Evolutionary conservation across 2,888 invertebrate species (phyloP).

Genomic region (Tachystola acroxantha): DNA sequence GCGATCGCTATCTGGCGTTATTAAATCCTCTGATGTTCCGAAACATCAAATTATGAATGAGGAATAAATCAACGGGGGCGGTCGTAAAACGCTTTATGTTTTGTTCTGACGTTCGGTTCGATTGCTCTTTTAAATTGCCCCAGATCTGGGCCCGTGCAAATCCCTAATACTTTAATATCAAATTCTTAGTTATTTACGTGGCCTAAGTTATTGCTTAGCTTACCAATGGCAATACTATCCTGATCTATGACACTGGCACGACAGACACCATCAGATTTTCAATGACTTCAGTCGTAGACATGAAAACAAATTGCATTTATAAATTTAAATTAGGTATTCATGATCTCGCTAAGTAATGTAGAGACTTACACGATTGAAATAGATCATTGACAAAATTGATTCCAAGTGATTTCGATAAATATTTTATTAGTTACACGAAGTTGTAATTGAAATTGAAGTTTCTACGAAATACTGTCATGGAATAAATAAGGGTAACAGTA

Average conservation of each 20-base stretch:
- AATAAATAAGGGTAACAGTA: background rate
- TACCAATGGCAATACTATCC: too few relatives aligned
- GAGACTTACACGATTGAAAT: too few relatives aligned
- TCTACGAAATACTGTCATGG: background rate
- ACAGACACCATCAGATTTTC: too few relatives aligned
- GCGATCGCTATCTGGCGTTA: constrained; percentile 72
- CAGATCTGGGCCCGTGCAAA: constrained; percentile 60
- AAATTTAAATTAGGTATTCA: too few relatives aligned
- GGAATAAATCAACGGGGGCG: constrained; percentile 72
- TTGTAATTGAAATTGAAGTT: background rate
- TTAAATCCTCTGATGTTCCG: constrained; percentile 73
- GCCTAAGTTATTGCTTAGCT: too few relatives aligned
- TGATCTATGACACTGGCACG: too few relatives aligned
- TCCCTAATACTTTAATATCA: constrained; percentile 42
- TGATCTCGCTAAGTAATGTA: too few relatives aligned
- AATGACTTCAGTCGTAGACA: too few relatives aligned
- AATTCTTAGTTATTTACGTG: background rate
- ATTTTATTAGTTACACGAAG: background rate
- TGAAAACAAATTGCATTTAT: too few relatives aligned
- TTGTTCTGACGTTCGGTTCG: constrained; percentile 63
- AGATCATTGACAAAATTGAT: too few relatives aligned
- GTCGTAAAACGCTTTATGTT: constrained; percentile 74
- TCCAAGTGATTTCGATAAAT: background rate
- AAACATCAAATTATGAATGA: constrained; percentile 76
- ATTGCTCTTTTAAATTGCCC: constrained; percentile 64